Evolutionary conservation across 2,113 vertebrate genomes (phyloP).

Genomic region (Neolamprologus fasciatus): DNA sequence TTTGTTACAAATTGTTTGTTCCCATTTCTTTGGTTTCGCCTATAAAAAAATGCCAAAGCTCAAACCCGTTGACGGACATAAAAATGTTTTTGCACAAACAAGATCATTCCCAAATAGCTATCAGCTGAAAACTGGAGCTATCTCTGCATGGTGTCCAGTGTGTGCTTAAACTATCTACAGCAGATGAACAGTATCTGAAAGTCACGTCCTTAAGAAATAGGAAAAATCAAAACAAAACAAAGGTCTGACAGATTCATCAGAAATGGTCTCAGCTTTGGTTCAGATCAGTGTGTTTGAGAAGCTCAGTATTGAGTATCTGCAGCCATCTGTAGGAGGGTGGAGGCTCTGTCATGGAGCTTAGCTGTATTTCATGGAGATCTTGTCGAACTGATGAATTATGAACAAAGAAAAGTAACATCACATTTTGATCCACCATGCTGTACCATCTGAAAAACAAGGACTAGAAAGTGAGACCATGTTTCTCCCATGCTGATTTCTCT

Average conservation of each 20-base stretch:
- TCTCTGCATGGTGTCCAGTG: fast-evolving
- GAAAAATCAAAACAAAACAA: background rate
- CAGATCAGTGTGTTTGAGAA: background rate
- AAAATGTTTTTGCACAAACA: background rate
- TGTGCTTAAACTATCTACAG: background rate
- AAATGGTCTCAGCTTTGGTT: background rate
- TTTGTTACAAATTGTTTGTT: background rate
- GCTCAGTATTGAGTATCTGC: background rate
- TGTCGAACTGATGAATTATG: background rate
- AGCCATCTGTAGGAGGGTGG: background rate
- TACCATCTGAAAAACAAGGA: background rate
- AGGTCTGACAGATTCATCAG: background rate
- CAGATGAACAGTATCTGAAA: background rate
- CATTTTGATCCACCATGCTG: background rate
- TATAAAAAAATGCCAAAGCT: background rate
- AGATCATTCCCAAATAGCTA: fast-evolving
- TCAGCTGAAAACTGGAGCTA: background rate
- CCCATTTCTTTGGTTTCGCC: fast-evolving
- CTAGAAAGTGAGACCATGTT: background rate
- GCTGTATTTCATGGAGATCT: background rate
- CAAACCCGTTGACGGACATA: fast-evolving
- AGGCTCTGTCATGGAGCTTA: fast-evolving
- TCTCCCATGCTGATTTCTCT: background rate
- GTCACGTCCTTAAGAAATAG: fast-evolving
- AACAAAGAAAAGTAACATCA: background rate